These are phyloP conservation scores for Manis crassicaudata DNA, from an alignment of 2,797 vertebrate genomes.

Conservation along the genomic window DNA sequence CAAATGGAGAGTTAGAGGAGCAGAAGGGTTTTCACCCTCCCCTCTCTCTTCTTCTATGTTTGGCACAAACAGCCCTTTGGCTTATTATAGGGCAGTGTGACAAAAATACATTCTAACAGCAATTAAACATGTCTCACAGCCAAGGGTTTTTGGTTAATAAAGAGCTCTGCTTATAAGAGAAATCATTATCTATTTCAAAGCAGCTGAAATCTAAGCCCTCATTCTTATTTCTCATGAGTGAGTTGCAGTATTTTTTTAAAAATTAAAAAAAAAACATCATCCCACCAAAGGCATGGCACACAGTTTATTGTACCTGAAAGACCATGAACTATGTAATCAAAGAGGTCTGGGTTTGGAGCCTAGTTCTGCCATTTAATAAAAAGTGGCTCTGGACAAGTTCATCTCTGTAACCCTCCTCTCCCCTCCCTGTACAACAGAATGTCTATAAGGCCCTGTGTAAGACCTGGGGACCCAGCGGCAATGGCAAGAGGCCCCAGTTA, in stretches of 20 bases:
- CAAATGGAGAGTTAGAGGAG: not conserved
- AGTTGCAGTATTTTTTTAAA: slow-evolving; percentile 18
- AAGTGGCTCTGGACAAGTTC: not conserved
- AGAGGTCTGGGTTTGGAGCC: not conserved
- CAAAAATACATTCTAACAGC: slow-evolving; percentile 56
- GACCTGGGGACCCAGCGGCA: not conserved
- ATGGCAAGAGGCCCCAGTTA: not conserved
- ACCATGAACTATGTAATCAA: not conserved
- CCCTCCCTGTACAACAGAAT: not conserved
- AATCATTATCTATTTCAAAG: slow-evolving; percentile 64
- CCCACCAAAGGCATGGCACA: not conserved
- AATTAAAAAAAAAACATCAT: not conserved
- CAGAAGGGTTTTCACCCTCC: not conserved
- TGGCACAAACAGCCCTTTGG: slow-evolving; percentile 68
- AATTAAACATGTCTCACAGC: slow-evolving; percentile 62
- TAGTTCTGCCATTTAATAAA: not conserved
- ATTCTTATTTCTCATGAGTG: not conserved
- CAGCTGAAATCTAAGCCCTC: slow-evolving; percentile 42
- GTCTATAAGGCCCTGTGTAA: not conserved
- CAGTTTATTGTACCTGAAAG: not conserved
- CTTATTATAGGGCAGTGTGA: slow-evolving; percentile 67
- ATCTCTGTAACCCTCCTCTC: not conserved
- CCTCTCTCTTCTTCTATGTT: slow-evolving; percentile 52
- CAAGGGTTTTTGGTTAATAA: slow-evolving; percentile 64
- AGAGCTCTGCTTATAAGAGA: slow-evolving; percentile 61